These are phyloP conservation scores for Sthenelais limicola DNA, from an alignment of 2,888 invertebrate species.

Conservation along the genomic window DNA sequence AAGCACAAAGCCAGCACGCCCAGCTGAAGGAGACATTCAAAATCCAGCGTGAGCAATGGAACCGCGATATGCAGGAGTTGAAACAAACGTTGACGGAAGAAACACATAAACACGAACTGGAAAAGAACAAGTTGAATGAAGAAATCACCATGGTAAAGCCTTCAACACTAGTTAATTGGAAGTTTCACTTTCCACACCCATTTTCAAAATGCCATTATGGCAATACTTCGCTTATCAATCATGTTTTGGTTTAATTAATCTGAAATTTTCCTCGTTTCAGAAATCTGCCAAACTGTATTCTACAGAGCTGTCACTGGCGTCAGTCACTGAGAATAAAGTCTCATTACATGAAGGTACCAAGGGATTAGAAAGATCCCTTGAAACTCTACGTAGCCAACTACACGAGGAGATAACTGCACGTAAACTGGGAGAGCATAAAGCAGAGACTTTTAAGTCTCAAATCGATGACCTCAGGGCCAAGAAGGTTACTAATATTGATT, in stretches of 20 bases:
- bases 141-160: constrained; percentile 55
- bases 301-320: constrained; percentile 55
- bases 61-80: constrained; percentile 56
- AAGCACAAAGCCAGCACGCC: constrained; percentile 10
- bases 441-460: constrained; percentile 56
- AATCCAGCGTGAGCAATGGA: constrained; percentile 51
- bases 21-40: constrained; percentile 55
- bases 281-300: constrained; percentile 57
- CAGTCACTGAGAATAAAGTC: constrained; percentile 55
- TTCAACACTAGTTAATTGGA: too few species aligned
- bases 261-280: constrained; percentile 51
- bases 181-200: background rate
- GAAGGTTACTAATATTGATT: constrained; percentile 55
- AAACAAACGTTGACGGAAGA: constrained; percentile 56
- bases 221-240: background rate
- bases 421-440: constrained; percentile 60
- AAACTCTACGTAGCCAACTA: constrained; percentile 55
- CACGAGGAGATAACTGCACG: constrained; percentile 59
- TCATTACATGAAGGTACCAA: constrained; percentile 52
- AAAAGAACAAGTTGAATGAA: constrained; percentile 59
- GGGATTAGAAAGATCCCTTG: constrained; percentile 55
- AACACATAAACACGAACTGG: constrained; percentile 59
- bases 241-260: background rate
- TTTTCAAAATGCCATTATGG: background rate
- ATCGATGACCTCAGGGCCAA: constrained; percentile 58